Evolutionary conservation across 2,113 vertebrate species (phyloP).

Genomic region (Corvus moneduloides): DNA sequence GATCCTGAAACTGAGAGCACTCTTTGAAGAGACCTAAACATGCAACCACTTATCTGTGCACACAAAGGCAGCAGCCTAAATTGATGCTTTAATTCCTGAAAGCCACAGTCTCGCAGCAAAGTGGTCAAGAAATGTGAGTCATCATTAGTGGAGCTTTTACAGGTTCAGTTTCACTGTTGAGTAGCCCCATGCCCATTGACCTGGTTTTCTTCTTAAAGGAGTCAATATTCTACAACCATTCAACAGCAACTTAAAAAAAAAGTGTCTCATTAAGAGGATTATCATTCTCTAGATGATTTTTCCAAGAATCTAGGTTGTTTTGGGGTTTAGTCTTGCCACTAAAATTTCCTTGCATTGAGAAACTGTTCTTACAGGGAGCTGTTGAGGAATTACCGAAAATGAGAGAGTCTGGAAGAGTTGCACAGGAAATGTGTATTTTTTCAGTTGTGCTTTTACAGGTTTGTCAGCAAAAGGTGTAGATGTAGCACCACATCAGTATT

Average conservation of each 20-base stretch:
- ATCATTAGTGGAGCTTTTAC: neutral
- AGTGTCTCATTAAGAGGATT: neutral
- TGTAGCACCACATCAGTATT: neutral
- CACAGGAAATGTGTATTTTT: neutral
- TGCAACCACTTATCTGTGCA: fast-evolving
- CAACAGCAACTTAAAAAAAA: neutral
- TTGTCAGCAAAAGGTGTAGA: neutral
- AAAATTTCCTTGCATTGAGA: neutral
- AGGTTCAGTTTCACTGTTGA: neutral
- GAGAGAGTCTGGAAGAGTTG: neutral
- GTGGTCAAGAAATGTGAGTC: neutral
- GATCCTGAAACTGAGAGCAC: neutral
- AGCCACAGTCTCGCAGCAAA: neutral
- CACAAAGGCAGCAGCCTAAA: neutral
- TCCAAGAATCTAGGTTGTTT: neutral
- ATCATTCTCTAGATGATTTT: neutral
- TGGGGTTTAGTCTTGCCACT: neutral
- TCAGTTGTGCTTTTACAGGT: neutral
- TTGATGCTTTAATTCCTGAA: neutral
- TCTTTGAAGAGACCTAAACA: neutral
- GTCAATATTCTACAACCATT: neutral
- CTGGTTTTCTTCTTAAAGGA: neutral
- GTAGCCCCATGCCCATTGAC: neutral
- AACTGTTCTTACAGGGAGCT: neutral
- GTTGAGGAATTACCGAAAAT: neutral